Base-by-base conservation (phyloP, 2,113 vertebrate species). In the Anolis sagrei region DNA sequence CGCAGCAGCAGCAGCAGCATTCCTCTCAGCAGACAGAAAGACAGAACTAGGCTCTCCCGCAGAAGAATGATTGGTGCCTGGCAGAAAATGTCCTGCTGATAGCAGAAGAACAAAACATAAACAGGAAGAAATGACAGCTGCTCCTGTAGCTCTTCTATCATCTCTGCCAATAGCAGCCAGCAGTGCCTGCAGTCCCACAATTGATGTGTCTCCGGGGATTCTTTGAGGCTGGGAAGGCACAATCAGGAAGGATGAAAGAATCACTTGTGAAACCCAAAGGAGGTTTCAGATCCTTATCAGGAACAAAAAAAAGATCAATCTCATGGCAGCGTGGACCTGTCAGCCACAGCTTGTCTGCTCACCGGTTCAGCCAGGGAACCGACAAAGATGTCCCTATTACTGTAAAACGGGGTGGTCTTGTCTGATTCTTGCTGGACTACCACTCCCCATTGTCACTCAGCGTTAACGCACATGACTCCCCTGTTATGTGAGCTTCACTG, bases 91-190 rank as follows among this genome's bases (percentile, higher is more conserved):
- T 92, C 86, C 93, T 84, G 88, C 91, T 91, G 92, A 93, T 94
- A 93, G 93, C 87, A 78, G 0, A 10, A 76, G 93, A 92, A 94
- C 92, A 93, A 94, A 94, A 91, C 0, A 27, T 88, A 92, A 94
- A 92, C 92, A 93, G 87, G 92, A 79, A 91, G 93, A 90, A 94
- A 93, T 94, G 94, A 94, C 94, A 94, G 91, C 91, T 92, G 88
- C 29, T 94, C 76, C 93, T 94, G 91, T 93, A 93, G 93, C 91
- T 93, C 89, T 94, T 95, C 93, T 89, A 93, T 94, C 92, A 94
- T 92, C 85, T 79, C 82, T 78, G 90, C 91, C 49, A 89, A 94
- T 93, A 94, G 93, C 91, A 86, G 92, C 90, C 81, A 0, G 49
- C 32, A 54, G 82, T 10, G 92, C 91, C 89, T 93, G 91, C 91